Conservation (phyloP, 1,140 invertebrate species). For the Lordiphosa collinella region DNA sequence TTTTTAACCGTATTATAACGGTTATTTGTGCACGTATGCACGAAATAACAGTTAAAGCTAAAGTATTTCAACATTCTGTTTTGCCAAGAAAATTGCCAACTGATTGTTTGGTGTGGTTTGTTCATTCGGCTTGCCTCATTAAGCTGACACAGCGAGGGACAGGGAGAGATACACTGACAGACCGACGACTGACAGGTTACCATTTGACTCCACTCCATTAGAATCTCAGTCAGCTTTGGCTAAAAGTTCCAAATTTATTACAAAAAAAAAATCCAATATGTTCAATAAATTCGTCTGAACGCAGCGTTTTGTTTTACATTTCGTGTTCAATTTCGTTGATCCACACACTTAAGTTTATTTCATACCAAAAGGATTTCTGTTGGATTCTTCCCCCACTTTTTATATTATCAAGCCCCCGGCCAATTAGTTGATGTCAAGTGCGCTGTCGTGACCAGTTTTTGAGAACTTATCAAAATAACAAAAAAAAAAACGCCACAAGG, state of each 20-base stretch:
- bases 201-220: neutral
- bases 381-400: neutral
- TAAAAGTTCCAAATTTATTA: neutral
- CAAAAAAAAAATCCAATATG: too few relatives aligned
- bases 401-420: slow-evolving; percentile 7
- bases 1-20: slow-evolving; percentile 66
- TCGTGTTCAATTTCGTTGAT: too few relatives aligned
- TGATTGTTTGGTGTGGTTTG: slow-evolving; percentile 62
- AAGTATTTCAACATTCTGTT: slow-evolving; percentile 69
- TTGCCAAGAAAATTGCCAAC: slow-evolving; percentile 59
- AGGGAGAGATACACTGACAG: slow-evolving; percentile 5
- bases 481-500: neutral
- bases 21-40: slow-evolving; percentile 65
- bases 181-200: slow-evolving; percentile 19
- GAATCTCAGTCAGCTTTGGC: neutral
- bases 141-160: slow-evolving; percentile 9
- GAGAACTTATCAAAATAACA: slow-evolving; percentile 1
- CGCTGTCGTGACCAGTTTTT: slow-evolving; percentile 3
- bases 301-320: too few relatives aligned
- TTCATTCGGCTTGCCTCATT: slow-evolving; percentile 39
- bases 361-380: too few relatives aligned
- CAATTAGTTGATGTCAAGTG: slow-evolving; percentile 28
- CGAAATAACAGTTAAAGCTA: slow-evolving; percentile 66
- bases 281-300: too few relatives aligned
- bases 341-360: too few relatives aligned